These are phyloP conservation scores for Seira musarum DNA, from an alignment of 2,888 invertebrate genomes.

Conservation along the genomic window DNA sequence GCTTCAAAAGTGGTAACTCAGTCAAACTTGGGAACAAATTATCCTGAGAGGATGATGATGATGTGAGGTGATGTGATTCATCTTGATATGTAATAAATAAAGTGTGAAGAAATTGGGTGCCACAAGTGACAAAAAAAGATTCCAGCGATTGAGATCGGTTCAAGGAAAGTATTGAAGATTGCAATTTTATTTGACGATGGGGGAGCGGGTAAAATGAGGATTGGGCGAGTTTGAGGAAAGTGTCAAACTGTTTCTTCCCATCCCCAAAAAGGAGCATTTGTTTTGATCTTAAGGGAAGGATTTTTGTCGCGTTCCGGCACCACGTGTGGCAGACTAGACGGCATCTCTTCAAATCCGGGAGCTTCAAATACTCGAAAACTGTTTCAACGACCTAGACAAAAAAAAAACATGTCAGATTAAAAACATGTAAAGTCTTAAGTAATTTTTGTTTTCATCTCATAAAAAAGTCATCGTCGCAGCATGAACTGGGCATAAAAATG, in stretches of 20 bases:
- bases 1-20: constrained; percentile 43
- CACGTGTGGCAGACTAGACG: constrained; percentile 58
- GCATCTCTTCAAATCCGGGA: constrained; percentile 49
- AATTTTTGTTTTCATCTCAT: no score
- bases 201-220: constrained; percentile 44
- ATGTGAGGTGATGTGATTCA: constrained; percentile 44
- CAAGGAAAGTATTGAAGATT: constrained; percentile 45
- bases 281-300: constrained; percentile 30
- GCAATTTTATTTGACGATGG: constrained; percentile 39
- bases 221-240: constrained; percentile 41
- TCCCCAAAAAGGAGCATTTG: constrained; percentile 55
- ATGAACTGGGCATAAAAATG: constrained; percentile 31
- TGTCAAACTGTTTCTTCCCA: constrained; percentile 47
- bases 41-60: constrained; percentile 13
- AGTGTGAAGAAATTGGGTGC: constrained; percentile 34
- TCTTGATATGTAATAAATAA: constrained; percentile 55
- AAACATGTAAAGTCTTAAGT: no score
- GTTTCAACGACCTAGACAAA: constrained; percentile 49
- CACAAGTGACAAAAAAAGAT: constrained; percentile 39
- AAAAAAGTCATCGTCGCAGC: constrained; percentile 24
- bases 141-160: constrained; percentile 53
- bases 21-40: constrained; percentile 29
- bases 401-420: no score
- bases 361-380: constrained; percentile 49
- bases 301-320: constrained; percentile 36